Base-by-base conservation (phyloP, 2,888 invertebrate genomes). In the Eupsilia transversa region DNA sequence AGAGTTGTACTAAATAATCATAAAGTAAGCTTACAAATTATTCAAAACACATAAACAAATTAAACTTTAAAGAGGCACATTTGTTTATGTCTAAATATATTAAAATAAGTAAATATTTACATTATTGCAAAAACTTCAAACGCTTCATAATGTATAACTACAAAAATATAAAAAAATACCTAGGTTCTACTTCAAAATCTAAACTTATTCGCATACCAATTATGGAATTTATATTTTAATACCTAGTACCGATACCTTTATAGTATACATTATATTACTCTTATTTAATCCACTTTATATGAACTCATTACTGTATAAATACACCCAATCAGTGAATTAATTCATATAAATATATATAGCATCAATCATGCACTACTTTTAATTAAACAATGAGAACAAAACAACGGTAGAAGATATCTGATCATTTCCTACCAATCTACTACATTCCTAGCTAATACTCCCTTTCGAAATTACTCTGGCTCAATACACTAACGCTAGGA, bases 391-490 rank as follows among this genome's bases (percentile, higher is more conserved):
- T 80, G 76, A 84, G 82, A 76, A 84, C 72, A 72, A 84, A 72
- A 76, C 63, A 71, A 75, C 14, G 56, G 59, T 60, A 67, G n/a
- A 80, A 10, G 46, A 54, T 59, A 43, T 35, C 49, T 74, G 27
- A 61, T 56, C 9, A 56, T 59, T 54, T 43, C 46, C 41, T 71
- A 66, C 63, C 52, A 35, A 41, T 33, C 57, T 54, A n/a, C 43
- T 52, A 61, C 30, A 67, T 56, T 54, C 46, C 56, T 71, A 72
- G 64, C 78, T 78, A 92, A 96, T 96, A 96, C 96, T 94, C 96
- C 95, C 94, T 96, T 96, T 96, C 96, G 96, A 96, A 96, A 96
- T 96, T 96, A 93, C 86, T 86, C 83, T 84, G 76, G 79, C 81
- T 80, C 66, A 72, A 43, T 35, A 68, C 65, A 71, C 66, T 77